Evolutionary conservation across 1,140 invertebrate species (phyloP).

Genomic region (Hypsibius dujardini): DNA sequence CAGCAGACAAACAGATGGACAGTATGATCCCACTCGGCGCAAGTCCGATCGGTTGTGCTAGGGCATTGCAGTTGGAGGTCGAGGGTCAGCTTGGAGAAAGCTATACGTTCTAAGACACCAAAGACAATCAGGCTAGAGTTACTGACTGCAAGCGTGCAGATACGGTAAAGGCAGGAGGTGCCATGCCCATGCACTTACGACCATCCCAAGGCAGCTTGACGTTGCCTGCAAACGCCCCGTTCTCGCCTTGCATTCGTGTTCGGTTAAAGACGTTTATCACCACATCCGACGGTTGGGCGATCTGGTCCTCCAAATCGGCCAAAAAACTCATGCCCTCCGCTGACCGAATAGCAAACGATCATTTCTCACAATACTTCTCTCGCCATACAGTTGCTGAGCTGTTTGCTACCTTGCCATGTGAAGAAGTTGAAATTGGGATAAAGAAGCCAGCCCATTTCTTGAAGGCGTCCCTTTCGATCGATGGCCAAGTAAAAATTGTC

Average conservation of each 20-base stretch:
- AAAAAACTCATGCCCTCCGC: slow-evolving; percentile 24
- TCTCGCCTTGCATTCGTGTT: slow-evolving; percentile 24
- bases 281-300: background rate
- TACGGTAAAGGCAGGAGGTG: no score
- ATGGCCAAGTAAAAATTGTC: slow-evolving; percentile 26
- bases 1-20: slow-evolving; percentile 27
- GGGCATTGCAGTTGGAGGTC: slow-evolving; percentile 27
- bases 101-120: slow-evolving; percentile 19
- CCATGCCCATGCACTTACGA: no score
- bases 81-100: slow-evolving; percentile 24
- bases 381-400: no score
- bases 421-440: slow-evolving; percentile 27
- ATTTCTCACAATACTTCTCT: no score
- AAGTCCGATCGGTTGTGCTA: slow-evolving; percentile 24
- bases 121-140: no score
- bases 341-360: no score
- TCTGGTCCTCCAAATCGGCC: slow-evolving; percentile 1
- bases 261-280: slow-evolving; percentile 24
- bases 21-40: slow-evolving; percentile 27
- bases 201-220: slow-evolving; percentile 23
- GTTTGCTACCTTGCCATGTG: slow-evolving; percentile 27
- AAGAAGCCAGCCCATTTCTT: slow-evolving; percentile 27
- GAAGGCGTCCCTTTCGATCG: slow-evolving; percentile 23
- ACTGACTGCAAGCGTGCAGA: no score
- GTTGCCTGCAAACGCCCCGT: slow-evolving; percentile 24